Evolutionary conservation across 35 echinoderm and acorn worm genomes (phyloP).

Genomic region (Heliocidaris tuberculata): DNA sequence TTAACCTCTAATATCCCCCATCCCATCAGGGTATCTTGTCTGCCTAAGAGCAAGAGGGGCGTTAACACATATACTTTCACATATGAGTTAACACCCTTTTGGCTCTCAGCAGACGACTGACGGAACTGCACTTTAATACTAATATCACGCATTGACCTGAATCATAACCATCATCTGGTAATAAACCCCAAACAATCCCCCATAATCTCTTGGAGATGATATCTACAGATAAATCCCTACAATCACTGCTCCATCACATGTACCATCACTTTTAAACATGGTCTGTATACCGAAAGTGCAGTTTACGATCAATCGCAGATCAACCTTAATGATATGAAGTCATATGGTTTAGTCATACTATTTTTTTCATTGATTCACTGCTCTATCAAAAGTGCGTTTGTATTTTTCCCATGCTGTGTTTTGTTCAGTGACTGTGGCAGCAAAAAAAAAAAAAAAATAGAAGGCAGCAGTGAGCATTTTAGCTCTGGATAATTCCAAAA

Average conservation of each 20-base stretch:
- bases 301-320: background rate
- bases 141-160: background rate
- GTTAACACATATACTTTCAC: background rate
- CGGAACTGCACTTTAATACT: background rate
- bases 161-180: background rate
- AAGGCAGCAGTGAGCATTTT: too few species aligned
- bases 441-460: too few species aligned
- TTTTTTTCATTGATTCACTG: background rate
- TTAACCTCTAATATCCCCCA: background rate
- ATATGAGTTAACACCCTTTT: background rate
- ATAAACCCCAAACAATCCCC: background rate
- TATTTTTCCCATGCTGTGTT: background rate
- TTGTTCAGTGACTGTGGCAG: background rate
- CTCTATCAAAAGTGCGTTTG: background rate
- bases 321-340: background rate
- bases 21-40: background rate
- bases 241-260: background rate
- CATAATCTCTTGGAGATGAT: background rate
- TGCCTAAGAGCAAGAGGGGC: background rate
- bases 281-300: background rate
- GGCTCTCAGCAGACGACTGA: background rate
- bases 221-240: background rate
- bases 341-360: background rate
- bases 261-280: background rate
- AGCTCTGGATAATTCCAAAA: background rate